Evolutionary conservation across 2,797 vertebrate species (phyloP).

Genomic region (Gephyroberyx darwinii): DNA sequence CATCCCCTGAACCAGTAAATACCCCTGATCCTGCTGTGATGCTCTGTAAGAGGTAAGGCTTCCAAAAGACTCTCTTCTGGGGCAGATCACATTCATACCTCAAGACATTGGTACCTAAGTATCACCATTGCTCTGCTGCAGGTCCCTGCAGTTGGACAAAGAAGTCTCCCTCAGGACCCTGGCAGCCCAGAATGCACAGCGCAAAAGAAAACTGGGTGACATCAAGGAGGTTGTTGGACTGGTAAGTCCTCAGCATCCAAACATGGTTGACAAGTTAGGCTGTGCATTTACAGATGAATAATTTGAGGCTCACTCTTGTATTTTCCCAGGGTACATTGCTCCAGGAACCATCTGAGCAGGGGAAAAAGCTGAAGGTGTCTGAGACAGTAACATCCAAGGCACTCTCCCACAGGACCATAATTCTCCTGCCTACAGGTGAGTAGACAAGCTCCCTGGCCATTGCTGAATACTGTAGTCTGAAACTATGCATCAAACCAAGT

Average conservation of each 20-base stretch:
- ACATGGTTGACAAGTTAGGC: not conserved
- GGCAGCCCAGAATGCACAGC: conserved; percentile 88
- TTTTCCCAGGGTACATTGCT: conserved; percentile 83
- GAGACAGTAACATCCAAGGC: conserved; percentile 78
- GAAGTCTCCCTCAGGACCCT: conserved; percentile 87
- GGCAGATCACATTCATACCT: not conserved
- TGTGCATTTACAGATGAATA: not conserved
- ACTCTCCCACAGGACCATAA: conserved; percentile 85
- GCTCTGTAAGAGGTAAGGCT: conserved; percentile 64
- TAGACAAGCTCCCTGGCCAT: not conserved
- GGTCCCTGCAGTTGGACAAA: conserved; percentile 83
- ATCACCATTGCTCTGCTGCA: conserved; percentile 64
- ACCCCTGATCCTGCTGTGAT: conserved; percentile 30
- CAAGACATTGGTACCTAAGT: conserved; percentile 5
- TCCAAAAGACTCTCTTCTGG: not conserved
- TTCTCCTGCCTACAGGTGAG: conserved; percentile 92
- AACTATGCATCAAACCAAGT: not conserved
- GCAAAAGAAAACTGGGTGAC: conserved; percentile 93
- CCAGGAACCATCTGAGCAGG: conserved; percentile 81
- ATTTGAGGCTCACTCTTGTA: conserved; percentile 37
- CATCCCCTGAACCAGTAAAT: conserved; percentile 46
- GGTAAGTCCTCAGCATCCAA: conserved; percentile 77
- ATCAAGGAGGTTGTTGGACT: conserved; percentile 88
- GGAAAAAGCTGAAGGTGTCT: conserved; percentile 90
- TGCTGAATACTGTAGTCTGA: not conserved